Percentiles rank a stretch among this genome's conserved stretches.
These are phyloP conservation scores for Girardia tigrina DNA, from an alignment of 2,888 invertebrate species.

Conservation along the genomic window DNA sequence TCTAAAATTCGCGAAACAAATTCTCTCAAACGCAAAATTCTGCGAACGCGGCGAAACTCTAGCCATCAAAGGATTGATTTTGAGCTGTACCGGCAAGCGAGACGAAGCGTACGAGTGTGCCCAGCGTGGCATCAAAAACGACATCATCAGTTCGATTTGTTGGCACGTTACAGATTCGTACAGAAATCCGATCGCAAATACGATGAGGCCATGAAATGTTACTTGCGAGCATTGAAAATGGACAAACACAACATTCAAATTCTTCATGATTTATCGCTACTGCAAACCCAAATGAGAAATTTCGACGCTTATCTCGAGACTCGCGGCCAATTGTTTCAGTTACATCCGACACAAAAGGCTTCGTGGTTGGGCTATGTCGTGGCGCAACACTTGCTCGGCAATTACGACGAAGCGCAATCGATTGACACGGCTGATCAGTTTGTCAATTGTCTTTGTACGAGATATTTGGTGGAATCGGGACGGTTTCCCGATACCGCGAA, in stretches of 20 bases:
- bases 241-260: conserved; percentile 97
- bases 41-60: too few relatives aligned
- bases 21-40: too few relatives aligned
- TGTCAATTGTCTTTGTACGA: conserved; percentile 96
- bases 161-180: conserved; percentile 84
- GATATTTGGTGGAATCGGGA: conserved; percentile 86
- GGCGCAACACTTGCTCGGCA: conserved; percentile 88
- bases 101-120: conserved; percentile 98
- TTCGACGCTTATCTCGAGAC: conserved; percentile 95
- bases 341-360: conserved; percentile 85
- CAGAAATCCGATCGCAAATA: conserved; percentile 95
- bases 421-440: conserved; percentile 96
- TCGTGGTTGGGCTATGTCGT: conserved; percentile 99
- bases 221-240: conserved; percentile 93
- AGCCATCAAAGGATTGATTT: conserved; percentile 95
- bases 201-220: conserved; percentile 98
- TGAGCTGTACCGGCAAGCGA: conserved; percentile 89
- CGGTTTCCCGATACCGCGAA: conserved; percentile 82
- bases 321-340: conserved; percentile 81
- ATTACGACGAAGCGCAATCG: conserved; percentile 91
- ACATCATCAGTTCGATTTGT: conserved; percentile 92
- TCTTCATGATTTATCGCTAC: conserved; percentile 78
- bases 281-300: conserved; percentile 98
- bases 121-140: conserved; percentile 78
- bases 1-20: too few relatives aligned